Base-by-base conservation (phyloP, 1,140 invertebrate genomes). In the Trichogramma pretiosum region DNA sequence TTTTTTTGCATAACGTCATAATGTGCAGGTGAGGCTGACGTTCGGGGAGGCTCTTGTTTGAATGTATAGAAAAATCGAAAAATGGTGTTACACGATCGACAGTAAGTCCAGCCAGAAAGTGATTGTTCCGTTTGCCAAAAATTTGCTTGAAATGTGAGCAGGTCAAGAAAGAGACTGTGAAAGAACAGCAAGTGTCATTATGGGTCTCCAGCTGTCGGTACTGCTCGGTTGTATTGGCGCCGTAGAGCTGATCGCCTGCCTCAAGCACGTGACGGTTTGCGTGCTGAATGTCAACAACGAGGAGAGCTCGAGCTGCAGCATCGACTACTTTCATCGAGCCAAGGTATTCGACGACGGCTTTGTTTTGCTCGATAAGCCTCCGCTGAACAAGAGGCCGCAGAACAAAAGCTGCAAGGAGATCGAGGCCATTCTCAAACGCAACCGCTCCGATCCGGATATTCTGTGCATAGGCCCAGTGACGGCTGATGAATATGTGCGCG, bases 171-270 rank as follows among this genome's bases (percentile, higher is more conserved):
- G n/a, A n/a, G n/a, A n/a, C n/a, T n/a, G n/a, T n/a, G n/a, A n/a
- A n/a, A n/a, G n/a, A n/a, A n/a, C n/a, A 45, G 5, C 35, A 23
- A 44, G 7, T 3, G 26, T 28, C 13, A 62, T 60, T 39, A 84
- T 84, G 82, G 82, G 81, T 56, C 63, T 85, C 16, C 61, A 86
- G 47, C 67, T 86, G 36, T 85, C 84, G 10, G 68, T 84, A 56
- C 62, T 87, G 19, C 74, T 86, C 49, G 75, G 80, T n/a, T 85
- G 83, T 58, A 76, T 82, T 17, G 83, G 85, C 41, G 76, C 82
- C 3, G 46, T 82, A 46, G 84, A 87, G 63, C 71, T 84, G 13
- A 60, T 82, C 13, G 73, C 76, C 28, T 80, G 77, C 50, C 62
- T 77, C 34, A 66, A 68, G 53, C 76, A 77, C 56, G 70, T 80